phyloP scores from a whole-genome alignment of 2,113 vertebrate species.

The Peromyscus polionotus region DNA sequence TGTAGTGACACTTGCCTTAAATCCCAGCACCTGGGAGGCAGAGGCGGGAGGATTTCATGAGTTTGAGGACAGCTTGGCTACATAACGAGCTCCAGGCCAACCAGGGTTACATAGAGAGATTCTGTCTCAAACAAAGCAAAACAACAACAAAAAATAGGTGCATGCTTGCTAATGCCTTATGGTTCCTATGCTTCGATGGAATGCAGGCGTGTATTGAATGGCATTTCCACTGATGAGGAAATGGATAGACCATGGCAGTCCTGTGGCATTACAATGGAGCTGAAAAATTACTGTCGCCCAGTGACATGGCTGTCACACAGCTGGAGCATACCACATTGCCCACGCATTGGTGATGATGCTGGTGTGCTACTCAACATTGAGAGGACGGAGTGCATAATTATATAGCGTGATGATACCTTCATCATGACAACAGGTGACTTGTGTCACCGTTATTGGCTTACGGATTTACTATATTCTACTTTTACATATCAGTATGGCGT shows the following conservation, averaged over 20 bases:
- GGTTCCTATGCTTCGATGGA: not conserved
- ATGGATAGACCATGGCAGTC: not conserved
- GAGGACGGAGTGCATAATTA: not conserved
- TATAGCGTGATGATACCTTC: not conserved
- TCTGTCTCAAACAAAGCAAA: not conserved
- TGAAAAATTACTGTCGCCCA: not conserved
- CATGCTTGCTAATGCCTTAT: too few species aligned
- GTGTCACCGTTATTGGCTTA: not conserved
- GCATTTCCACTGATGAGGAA: not conserved
- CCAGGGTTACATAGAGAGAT: not conserved
- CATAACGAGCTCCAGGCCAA: not conserved
- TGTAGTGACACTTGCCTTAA: not conserved
- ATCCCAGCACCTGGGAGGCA: not conserved
- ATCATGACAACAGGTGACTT: not conserved
- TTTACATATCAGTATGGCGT: not conserved
- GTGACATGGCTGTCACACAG: not conserved
- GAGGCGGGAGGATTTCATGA: not conserved
- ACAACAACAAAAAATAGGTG: not conserved
- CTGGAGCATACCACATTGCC: not conserved
- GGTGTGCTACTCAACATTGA: not conserved
- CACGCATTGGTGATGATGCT: not conserved
- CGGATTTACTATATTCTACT: not conserved
- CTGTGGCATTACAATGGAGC: not conserved
- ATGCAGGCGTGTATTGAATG: not conserved
- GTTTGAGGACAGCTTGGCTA: not conserved